Conservation (phyloP, 2,888 invertebrate species). For the Lochmaea crataegi region DNA sequence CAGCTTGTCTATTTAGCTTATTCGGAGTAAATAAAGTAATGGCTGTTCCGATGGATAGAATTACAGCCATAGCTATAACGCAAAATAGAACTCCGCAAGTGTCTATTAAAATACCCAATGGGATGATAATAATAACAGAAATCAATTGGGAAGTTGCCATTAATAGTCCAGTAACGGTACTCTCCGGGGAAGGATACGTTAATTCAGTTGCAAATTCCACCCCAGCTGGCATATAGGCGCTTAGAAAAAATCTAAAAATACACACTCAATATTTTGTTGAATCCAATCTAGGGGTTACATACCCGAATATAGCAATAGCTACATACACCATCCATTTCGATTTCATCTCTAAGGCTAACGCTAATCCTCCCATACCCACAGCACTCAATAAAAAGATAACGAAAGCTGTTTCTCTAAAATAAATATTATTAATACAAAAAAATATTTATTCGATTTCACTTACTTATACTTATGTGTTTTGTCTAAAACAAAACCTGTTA, state of each 20-base stretch:
- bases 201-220: slow-evolving; percentile 56
- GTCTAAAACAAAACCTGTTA: slow-evolving; percentile 91
- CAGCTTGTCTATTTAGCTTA: slow-evolving; percentile 50
- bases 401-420: slow-evolving; percentile 52
- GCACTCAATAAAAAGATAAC: slow-evolving; percentile 47
- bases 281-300: slow-evolving; percentile 13
- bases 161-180: slow-evolving; percentile 54
- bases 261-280: background rate
- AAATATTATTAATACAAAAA: background rate
- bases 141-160: slow-evolving; percentile 52
- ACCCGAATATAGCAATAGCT: slow-evolving; percentile 53
- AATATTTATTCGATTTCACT: slow-evolving; percentile 15
- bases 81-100: slow-evolving; percentile 52
- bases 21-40: slow-evolving; percentile 52
- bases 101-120: slow-evolving; percentile 44
- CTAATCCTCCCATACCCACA: slow-evolving; percentile 47
- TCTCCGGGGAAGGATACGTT: slow-evolving; percentile 54
- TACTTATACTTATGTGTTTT: slow-evolving; percentile 93
- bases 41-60: slow-evolving; percentile 48
- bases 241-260: slow-evolving; percentile 52
- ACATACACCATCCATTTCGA: slow-evolving; percentile 50
- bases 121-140: slow-evolving; percentile 49
- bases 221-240: slow-evolving; percentile 55
- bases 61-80: slow-evolving; percentile 40
- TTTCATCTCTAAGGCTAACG: slow-evolving; percentile 49